A percentile compares a stretch with the other conserved stretches of the same genome.
Evolutionary conservation across 2,888 invertebrate genomes (phyloP).

Genomic region (Drosophila formosana): DNA sequence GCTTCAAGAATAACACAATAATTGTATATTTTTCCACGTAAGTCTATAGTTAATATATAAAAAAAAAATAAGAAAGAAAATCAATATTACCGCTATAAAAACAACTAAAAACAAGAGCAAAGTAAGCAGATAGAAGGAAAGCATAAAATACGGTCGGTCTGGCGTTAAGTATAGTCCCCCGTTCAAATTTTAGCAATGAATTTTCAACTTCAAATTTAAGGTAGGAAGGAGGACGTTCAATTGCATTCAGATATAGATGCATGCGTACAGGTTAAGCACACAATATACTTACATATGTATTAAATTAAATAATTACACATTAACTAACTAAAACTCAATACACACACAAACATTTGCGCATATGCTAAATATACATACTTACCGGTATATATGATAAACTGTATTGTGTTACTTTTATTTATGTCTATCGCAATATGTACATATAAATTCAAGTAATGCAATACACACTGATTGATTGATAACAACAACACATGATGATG

Average conservation of each 20-base stretch:
- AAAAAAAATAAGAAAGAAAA: constrained; percentile 12
- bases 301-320: constrained; percentile 60
- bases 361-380: constrained; percentile 30
- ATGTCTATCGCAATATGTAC: constrained; percentile 29
- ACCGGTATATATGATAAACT: constrained; percentile 9
- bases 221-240: constrained; percentile 37
- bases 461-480: constrained; percentile 19
- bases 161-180: constrained; percentile 38
- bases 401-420: constrained; percentile 30
- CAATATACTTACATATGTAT: constrained; percentile 72
- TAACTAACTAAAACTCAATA: constrained; percentile 41
- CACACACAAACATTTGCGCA: constrained; percentile 37
- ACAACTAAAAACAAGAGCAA: constrained; percentile 5
- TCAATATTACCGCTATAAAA: constrained; percentile 27
- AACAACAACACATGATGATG: constrained; percentile 48
- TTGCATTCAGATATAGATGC: constrained; percentile 45
- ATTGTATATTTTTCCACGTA: constrained; percentile 76
- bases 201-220: constrained; percentile 52
- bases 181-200: constrained; percentile 62
- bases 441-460: constrained; percentile 28
- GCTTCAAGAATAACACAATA: constrained; percentile 44
- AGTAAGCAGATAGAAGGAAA: constrained; percentile 2
- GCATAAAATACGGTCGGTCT: constrained; percentile 25
- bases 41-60: constrained; percentile 68
- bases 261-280: constrained; percentile 61